phyloP scores from a whole-genome alignment of 2,113 vertebrate genomes.

The Brachionichthys hirsutus region DNA sequence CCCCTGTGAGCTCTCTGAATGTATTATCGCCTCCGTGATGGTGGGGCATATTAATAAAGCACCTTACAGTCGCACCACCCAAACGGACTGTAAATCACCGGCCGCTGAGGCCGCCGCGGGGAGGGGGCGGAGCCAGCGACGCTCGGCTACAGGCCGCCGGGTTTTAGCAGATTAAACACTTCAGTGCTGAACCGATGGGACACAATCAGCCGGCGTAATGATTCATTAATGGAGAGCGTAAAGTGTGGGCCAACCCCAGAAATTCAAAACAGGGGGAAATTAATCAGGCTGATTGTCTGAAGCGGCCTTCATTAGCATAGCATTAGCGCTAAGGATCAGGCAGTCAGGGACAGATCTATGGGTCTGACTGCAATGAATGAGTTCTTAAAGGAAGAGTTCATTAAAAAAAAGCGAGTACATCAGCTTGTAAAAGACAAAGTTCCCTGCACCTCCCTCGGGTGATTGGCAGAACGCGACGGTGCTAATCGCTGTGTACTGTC shows the following conservation, averaged over 20 bases:
- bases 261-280: constrained; percentile 78
- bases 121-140: constrained; percentile 45
- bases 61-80: constrained; percentile 46
- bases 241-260: constrained; percentile 81
- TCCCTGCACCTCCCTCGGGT: too few relatives aligned
- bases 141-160: constrained; percentile 69
- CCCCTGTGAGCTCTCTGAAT: constrained; percentile 42
- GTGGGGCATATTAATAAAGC: constrained; percentile 67
- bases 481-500: background rate
- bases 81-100: constrained; percentile 54
- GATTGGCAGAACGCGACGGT: too few relatives aligned
- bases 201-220: constrained; percentile 79
- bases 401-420: too few relatives aligned
- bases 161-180: constrained; percentile 80
- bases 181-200: constrained; percentile 73
- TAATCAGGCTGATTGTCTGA: constrained; percentile 78
- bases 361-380: background rate
- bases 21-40: constrained; percentile 39
- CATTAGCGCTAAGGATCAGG: constrained; percentile 46
- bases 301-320: constrained; percentile 72
- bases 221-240: constrained; percentile 82
- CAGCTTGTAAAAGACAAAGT: too few relatives aligned
- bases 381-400: background rate
- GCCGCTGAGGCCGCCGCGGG: too few relatives aligned
- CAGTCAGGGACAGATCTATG: constrained; percentile 3